phyloP scores from a whole-genome alignment of 2,113 vertebrate genomes.

The Abramis brama region DNA sequence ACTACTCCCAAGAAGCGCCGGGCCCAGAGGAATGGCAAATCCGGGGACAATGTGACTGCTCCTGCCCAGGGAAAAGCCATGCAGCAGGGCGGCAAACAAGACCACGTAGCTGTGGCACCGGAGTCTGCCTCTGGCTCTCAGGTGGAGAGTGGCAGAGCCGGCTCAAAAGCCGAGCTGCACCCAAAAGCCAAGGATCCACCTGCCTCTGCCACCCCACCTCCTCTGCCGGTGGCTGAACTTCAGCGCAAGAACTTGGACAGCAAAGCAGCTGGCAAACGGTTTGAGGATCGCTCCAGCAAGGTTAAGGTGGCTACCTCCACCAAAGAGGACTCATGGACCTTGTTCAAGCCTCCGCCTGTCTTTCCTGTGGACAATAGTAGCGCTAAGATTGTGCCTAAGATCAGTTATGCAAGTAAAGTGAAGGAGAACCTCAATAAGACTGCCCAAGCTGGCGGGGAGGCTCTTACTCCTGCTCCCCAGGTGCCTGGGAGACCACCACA shows the following conservation, averaged over 20 bases:
- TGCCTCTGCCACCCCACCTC: constrained; percentile 74
- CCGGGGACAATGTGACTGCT: constrained; percentile 83
- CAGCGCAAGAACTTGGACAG: constrained; percentile 88
- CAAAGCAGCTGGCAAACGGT: constrained; percentile 87
- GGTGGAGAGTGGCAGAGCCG: constrained; percentile 76
- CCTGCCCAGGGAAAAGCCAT: constrained; percentile 84
- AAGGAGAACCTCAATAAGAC: constrained; percentile 99
- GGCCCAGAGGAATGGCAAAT: constrained; percentile 87
- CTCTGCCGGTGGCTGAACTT: constrained; percentile 75
- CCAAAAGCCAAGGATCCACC: constrained; percentile 59
- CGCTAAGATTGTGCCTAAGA: constrained; percentile 99
- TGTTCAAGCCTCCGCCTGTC: constrained; percentile 97
- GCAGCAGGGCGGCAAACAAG: constrained; percentile 83
- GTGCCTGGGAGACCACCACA: constrained; percentile 88
- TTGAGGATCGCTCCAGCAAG: constrained; percentile 89
- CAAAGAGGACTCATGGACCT: constrained; percentile 98
- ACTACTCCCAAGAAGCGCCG: constrained; percentile 93
- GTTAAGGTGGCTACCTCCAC: constrained; percentile 84
- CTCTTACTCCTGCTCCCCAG: constrained; percentile 71
- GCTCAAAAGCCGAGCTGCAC: constrained; percentile 81
- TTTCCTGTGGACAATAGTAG: constrained; percentile 99
- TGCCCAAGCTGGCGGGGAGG: constrained; percentile 82
- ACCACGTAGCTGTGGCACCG: constrained; percentile 78
- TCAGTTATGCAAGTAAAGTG: constrained; percentile 99
- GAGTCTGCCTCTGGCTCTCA: constrained; percentile 79